Evolutionary conservation across 2,888 invertebrate species (phyloP), one percentile per base, ranked within the genome.

Genomic region (Pyrrhia umbra): DNA sequence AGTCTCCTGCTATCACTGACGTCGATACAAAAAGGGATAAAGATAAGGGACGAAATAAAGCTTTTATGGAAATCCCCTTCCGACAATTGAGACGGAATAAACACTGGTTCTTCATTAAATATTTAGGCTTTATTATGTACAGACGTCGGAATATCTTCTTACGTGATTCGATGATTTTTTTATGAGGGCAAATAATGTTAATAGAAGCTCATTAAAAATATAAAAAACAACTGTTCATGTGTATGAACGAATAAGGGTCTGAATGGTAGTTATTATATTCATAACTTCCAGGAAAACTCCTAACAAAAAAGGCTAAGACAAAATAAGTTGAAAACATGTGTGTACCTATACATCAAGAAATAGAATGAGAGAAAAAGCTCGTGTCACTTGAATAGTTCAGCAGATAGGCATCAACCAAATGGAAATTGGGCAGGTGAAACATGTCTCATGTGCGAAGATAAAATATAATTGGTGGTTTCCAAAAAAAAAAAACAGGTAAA

Each of bases 1-100:
- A 87, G 80, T 74, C 77, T 81, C 84, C 88, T 82, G 73, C 77
- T 84, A 86, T 83, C 86, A 86, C 85, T 87, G 86, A 82, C 82
- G 81, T 72, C 70, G 69, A 80, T 70, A 65, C 78, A 80, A 82
- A n/a, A 81, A 76, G 65, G 73, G 77, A 81, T 79, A 78, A 78
- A 81, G 83, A 83, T 81, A 81, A 80, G 71, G 65, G 73, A 75
- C 58, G 64, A 72, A 80, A 81, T 83, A 78, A 83, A 83, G 79
- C 74, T 83, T 84, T 86, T 82, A 85, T 80, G 82, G 80, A 82
- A 80, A 83, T 79, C 79, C 75, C n/a, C 72, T 75, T 63, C 70
- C 69, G 71, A 76, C 79, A 75, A 83, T 81, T 75, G 79, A 77
- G 70, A 77, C 75, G 58, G 66, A 75, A 79, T 68, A 80, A 77